Evolutionary conservation across 2,888 invertebrate species (phyloP).

Genomic region (Pardosa pseudoannulata): DNA sequence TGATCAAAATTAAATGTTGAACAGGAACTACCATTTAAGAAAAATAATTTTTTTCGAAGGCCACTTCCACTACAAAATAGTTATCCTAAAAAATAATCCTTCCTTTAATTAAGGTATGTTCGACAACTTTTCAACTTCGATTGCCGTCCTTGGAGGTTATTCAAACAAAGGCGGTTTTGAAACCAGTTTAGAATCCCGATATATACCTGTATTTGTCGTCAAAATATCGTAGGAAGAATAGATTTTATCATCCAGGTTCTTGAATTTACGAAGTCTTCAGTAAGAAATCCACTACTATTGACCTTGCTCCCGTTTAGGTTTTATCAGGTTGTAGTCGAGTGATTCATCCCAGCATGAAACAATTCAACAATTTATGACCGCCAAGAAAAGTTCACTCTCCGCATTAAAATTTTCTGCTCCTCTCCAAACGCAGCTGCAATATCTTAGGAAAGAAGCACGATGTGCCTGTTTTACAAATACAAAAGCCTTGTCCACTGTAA

Average conservation of each 20-base stretch:
- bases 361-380: not conserved
- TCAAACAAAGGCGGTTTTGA: not conserved
- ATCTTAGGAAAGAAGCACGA: not conserved
- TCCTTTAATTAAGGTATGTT: not conserved
- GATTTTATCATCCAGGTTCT: not conserved
- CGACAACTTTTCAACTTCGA: not conserved
- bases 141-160: not conserved
- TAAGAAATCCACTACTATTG: not conserved
- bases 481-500: not conserved
- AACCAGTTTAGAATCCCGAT: not conserved
- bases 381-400: not conserved
- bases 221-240: not conserved
- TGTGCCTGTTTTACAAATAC: not conserved
- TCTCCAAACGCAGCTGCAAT: not conserved
- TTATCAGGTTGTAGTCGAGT: not conserved
- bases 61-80: not conserved
- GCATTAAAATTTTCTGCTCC: not conserved
- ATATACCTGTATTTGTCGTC: not conserved
- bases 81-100: not conserved
- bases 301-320: slow-evolving; percentile 1
- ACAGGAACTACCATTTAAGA: too few relatives aligned
- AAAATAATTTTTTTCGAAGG: not conserved
- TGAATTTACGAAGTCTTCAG: not conserved
- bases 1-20: too few relatives aligned
- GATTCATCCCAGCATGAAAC: not conserved